Evolutionary conservation across 2,797 vertebrate genomes (phyloP), one percentile per base, ranked within the genome.

Genomic region (Poliocrania exsul): DNA sequence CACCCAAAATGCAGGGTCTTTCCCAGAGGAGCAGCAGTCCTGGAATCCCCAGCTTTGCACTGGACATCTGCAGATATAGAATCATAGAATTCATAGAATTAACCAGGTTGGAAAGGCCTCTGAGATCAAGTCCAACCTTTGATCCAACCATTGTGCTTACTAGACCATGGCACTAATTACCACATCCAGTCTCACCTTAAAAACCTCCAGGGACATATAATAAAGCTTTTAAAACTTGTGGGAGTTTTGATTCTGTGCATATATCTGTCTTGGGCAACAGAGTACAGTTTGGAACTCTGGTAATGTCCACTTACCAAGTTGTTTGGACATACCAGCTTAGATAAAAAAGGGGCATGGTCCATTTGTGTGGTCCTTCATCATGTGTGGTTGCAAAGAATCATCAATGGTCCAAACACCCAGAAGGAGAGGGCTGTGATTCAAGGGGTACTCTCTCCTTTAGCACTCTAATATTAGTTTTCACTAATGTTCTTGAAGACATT

Each of bases 301-400:
- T 24, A 5, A 58, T 31, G 33, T 20, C 24, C 13, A 2, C 21
- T 58, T 83, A 12, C 1, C 69, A n/a, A 5, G 70, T 0, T 37
- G 37, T 58, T 69, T 10, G 14, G 29, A 19, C 25, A 1, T 25
- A n/a, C 13, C 13, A 51, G 19, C 50, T 40, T 38, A 28, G 38
- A 11, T 47, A 24, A 47, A 50, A 11, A 69, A 13, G 42, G 5
- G 65, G 5, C 66, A 8, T 23, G 16, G 35, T 10, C 28, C 37
- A 3, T 50, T 16, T 21, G 5, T 9, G 0, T 21, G 46, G 4
- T 42, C 11, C 65, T 60, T n/a, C 70, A 3, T n/a, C 46, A 0
- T 4, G 4, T 21, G 26, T 20, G 26, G 54, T 29, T 33, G 23
- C 25, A 26, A 9, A 21, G 42, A 49, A 26, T 33, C 46, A 50